These are phyloP conservation scores for Drosophila niveifrons DNA, from an alignment of 2,888 invertebrate genomes.

Conservation along the genomic window DNA sequence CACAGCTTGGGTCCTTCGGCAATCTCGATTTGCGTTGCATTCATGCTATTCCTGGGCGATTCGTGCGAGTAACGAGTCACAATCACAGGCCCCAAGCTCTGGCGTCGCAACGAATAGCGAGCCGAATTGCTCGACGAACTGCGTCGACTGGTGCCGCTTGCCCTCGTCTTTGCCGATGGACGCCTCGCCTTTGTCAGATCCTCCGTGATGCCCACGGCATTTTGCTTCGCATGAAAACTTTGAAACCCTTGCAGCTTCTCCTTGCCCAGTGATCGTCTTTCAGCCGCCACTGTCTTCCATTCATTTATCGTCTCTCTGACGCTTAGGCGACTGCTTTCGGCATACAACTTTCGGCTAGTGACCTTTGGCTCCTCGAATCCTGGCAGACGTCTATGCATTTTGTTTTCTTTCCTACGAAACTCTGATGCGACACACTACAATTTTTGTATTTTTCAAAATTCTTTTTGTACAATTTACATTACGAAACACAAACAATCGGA, in stretches of 20 bases:
- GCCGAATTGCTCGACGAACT: too few relatives aligned
- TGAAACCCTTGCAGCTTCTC: too few relatives aligned
- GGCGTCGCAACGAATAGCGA: not conserved
- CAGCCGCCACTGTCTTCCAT: constrained; percentile 15
- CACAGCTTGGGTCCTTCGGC: not conserved
- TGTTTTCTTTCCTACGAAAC: too few relatives aligned
- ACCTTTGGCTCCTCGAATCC: not conserved
- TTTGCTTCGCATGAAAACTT: too few relatives aligned
- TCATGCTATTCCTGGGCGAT: not conserved
- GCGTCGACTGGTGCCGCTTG: not conserved
- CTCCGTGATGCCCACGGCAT: not conserved
- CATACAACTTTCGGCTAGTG: not conserved
- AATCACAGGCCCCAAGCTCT: not conserved
- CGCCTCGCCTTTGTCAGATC: not conserved
- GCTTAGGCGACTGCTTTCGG: constrained; percentile 23
- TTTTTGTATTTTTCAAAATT: too few relatives aligned
- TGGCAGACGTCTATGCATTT: not conserved
- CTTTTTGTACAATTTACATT: too few relatives aligned
- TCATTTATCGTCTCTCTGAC: not conserved
- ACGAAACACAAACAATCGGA: too few relatives aligned
- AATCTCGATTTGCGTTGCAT: constrained; percentile 9
- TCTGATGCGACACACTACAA: too few relatives aligned
- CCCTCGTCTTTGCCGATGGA: not conserved
- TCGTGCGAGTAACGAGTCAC: constrained; percentile 5
- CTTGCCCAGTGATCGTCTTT: not conserved